phyloP scores from a whole-genome alignment of 2,113 vertebrate species.

The Lanius ludovicianus region DNA sequence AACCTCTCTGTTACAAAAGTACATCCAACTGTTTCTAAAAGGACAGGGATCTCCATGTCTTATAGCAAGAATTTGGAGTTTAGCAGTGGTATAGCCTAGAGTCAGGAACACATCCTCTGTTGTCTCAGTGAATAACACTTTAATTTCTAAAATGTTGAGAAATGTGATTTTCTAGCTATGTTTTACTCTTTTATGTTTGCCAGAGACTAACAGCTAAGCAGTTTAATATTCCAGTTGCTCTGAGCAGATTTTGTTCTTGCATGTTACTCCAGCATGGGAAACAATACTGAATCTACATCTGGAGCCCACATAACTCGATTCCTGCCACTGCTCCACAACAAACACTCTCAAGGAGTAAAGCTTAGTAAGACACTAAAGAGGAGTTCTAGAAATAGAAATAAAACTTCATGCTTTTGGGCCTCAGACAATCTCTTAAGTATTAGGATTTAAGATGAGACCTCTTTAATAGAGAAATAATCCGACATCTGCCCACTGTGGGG shows the following conservation, averaged over 20 bases:
- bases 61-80: neutral
- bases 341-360: conserved; percentile 4
- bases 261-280: neutral
- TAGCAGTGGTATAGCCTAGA: neutral
- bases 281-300: conserved; percentile 1
- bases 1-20: neutral
- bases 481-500: conserved; percentile 25
- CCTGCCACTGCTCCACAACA: neutral
- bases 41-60: neutral
- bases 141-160: conserved; percentile 32
- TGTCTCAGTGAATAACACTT: neutral
- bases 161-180: neutral
- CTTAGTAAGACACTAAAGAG: neutral
- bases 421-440: neutral
- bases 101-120: neutral
- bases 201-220: neutral
- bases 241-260: neutral
- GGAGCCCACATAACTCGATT: conserved; percentile 9
- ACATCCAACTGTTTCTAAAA: neutral
- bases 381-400: neutral
- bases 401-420: neutral
- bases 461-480: conserved; percentile 16
- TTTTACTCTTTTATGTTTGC: conserved; percentile 14
- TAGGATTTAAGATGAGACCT: neutral
- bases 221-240: neutral